Evolutionary conservation across 2,888 invertebrate genomes (phyloP), one percentile per base, ranked within the genome.

Genomic region (Cheilosia urbana): DNA sequence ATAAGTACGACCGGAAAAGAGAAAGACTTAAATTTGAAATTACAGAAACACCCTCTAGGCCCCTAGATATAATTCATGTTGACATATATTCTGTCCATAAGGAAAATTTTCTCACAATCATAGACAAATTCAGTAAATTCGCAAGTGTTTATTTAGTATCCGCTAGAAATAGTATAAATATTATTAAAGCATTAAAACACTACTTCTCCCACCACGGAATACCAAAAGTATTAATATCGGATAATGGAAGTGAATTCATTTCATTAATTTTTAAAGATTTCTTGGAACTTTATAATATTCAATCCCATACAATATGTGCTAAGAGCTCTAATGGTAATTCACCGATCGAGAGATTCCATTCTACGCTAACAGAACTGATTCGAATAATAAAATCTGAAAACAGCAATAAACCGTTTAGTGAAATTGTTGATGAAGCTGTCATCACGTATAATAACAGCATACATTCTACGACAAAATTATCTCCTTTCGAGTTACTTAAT

Each of bases 1-100:
- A 76, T 0, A 88, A 87, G 53, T 88, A 87, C 9, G 73, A 87
- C 30, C 80, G 83, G 17, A 71, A 84, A 24, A 84, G 72, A 21
- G 53, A 60, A 21, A 69, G 55, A 51, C 7, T 65, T 6, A 27
- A 47, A 6, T 87, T 45, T 9, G 47, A 76, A 66, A 55, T 69
- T 9, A 49, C 82, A 1, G 81, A 87, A 79, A 82, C 78, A 7
- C 87, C 87, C 0, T 30, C 30, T 1, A 21, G 51, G 63, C 85
- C 83, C 4, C 24, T 83, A 7, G 72, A 83, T 34, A 77, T 77
- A n/a, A 2, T 76, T 45, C 34, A 34, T 34, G 34, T 34, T 17
- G 68, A 69, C 15, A 40, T 82, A 19, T 72, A 65, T 51, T 51
- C 17, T 1, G 51, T 66, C 15, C 49, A 82, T n/a, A 71, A 60